A percentile compares a stretch with the other conserved stretches of the same genome.
Conservation (phyloP, 1,140 invertebrate genomes). For the Drosophila kohkoa region DNA sequence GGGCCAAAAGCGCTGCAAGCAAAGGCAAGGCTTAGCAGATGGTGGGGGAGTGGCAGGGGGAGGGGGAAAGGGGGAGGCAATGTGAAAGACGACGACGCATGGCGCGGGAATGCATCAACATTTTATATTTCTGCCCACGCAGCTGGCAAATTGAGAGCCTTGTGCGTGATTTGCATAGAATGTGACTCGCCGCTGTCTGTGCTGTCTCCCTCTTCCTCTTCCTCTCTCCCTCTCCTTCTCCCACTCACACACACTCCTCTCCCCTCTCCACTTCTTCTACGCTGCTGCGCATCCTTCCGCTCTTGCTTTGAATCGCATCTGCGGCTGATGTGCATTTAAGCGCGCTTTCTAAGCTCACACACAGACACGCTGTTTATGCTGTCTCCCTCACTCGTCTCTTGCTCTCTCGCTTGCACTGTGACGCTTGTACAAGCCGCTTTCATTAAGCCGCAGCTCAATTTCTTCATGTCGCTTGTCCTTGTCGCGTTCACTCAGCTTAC, state of each 20-base stretch:
- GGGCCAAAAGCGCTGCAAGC: neutral
- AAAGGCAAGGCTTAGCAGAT: neutral
- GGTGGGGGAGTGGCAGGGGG: too few species aligned
- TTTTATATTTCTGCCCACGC: slow-evolving; percentile 47
- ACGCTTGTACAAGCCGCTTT: slow-evolving; percentile 39
- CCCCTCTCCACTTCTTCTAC: neutral
- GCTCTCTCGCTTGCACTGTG: neutral
- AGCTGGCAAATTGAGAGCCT: slow-evolving; percentile 48
- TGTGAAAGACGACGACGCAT: too few species aligned
- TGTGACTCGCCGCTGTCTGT: neutral
- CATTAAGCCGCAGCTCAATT: slow-evolving; percentile 63
- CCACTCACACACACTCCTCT: neutral
- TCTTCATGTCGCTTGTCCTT: slow-evolving; percentile 50
- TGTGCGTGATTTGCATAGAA: slow-evolving; percentile 55
- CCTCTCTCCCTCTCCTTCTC: neutral
- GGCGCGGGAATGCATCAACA: slow-evolving; percentile 24
- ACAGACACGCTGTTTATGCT: slow-evolving; percentile 4
- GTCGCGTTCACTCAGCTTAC: slow-evolving; percentile 39
- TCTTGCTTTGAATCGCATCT: neutral
- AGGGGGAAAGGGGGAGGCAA: neutral
- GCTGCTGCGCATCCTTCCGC: neutral
- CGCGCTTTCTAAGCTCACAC: slow-evolving; percentile 44
- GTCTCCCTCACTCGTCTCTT: slow-evolving; percentile 2
- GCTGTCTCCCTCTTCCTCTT: neutral
- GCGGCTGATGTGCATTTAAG: slow-evolving; percentile 37